Evolutionary conservation across 2,113 vertebrate species (phyloP).

Genomic region (Xiphophorus maculatus): DNA sequence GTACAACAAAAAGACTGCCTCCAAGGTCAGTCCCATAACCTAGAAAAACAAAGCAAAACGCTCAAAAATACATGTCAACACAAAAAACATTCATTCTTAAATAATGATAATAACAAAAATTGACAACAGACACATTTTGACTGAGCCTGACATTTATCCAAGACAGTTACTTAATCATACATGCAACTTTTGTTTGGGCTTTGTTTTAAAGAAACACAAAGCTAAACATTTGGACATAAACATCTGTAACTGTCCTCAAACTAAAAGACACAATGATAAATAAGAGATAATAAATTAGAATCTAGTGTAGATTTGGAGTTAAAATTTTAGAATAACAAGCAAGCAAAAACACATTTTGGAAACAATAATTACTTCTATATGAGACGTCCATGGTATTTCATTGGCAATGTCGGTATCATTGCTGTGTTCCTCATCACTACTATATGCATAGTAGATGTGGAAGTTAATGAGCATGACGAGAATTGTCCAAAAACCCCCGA

Average conservation of each 20-base stretch:
- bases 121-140: no score
- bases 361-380: conserved; percentile 15
- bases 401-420: not conserved
- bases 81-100: not conserved
- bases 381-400: rapidly evolving
- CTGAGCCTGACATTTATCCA: no score
- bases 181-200: no score
- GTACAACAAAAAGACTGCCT: conserved; percentile 22
- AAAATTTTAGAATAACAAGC: not conserved
- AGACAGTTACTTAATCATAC: no score
- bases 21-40: not conserved
- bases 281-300: not conserved
- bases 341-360: not conserved
- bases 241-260: no score
- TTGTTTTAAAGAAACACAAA: no score
- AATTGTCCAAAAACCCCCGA: conserved; percentile 19
- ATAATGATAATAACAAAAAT: no score
- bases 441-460: rapidly evolving
- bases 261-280: no score
- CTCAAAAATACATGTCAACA: not conserved
- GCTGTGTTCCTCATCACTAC: not conserved
- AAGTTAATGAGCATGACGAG: not conserved
- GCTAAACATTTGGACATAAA: no score
- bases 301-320: not conserved
- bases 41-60: conserved; percentile 24